Base-by-base conservation (phyloP, 1,140 invertebrate genomes). In the Polyergus mexicanus region DNA sequence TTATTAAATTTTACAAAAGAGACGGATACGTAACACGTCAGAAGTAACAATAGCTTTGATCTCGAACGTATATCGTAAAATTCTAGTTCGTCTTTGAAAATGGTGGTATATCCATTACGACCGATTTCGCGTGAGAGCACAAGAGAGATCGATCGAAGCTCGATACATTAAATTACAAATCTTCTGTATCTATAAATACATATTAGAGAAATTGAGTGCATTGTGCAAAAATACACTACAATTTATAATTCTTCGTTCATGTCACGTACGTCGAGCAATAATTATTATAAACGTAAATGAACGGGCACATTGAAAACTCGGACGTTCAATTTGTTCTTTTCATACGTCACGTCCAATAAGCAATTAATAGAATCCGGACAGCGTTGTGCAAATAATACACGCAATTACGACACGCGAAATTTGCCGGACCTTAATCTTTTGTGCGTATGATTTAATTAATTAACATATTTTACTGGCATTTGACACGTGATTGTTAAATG, bases 371-470 rank as follows among this genome's bases (percentile, higher is more conserved):
- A 72, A 72, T 47, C 32, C 68, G 10, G 25, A 74, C 68, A 47
- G 16, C 8, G 62, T 62, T 72, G 51, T 35, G 78, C 28, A 32
- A 32, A 58, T 60, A 72, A 81, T 56, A 41, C 35, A 32, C 38
- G 1, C 35, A 72, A 81, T 81, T 81, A 83, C 4, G 35, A 72
- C 11, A 47, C 8, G 68, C 25, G 8, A 74, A 74, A 83, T 83
- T 62, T 5, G 11, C 25, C 25, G 19, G 19, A n/a, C 38, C 68
- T 83, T 60, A 83, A 60, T 83, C 78, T 83, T 83, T 83, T 83
- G 78, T 58, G 19, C 10, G 41, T 38, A 60, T 83, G 41, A 83
- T 60, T 83, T 62, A 83, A 74, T 81, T 81, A 81, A 81, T 83
- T 74, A 74, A 83, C 51, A 47, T 38, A 62, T 74, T 83, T 74